phyloP scores from a whole-genome alignment of 2,888 invertebrate species.

The Gandaritis pyraliata region DNA sequence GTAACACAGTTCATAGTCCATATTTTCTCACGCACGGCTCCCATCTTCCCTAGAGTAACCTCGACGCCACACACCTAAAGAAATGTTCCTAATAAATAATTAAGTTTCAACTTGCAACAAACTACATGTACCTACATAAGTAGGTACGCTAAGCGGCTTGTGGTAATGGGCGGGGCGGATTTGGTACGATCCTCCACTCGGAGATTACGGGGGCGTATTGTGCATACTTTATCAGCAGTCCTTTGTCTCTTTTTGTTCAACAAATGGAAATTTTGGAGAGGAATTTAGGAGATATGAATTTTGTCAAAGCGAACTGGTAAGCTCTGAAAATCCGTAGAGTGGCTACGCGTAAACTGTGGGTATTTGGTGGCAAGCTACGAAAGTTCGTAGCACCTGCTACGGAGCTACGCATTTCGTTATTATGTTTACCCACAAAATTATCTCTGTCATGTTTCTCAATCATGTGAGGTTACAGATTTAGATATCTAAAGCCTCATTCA shows the following conservation, averaged over 20 bases:
- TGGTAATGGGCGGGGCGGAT: slow-evolving; percentile 69
- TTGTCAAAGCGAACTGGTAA: slow-evolving; percentile 7
- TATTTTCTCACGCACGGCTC: background rate
- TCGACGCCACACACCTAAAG: background rate
- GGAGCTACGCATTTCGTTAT: background rate
- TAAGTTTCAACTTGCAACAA: slow-evolving; percentile 20
- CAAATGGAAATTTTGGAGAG: slow-evolving; percentile 30
- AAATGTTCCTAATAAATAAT: background rate
- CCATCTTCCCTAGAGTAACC: background rate
- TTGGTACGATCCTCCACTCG: slow-evolving; percentile 67
- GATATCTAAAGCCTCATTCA: too few species aligned
- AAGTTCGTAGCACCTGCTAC: slow-evolving; percentile 11
- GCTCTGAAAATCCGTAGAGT: slow-evolving; percentile 12
- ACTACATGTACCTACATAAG: slow-evolving; percentile 35
- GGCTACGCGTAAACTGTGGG: slow-evolving; percentile 5
- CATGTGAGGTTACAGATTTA: too few species aligned
- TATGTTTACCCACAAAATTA: too few species aligned
- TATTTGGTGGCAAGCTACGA: background rate
- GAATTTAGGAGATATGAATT: slow-evolving; percentile 28
- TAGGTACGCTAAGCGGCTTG: slow-evolving; percentile 62
- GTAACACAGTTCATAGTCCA: too few species aligned
- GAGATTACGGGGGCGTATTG: slow-evolving; percentile 72
- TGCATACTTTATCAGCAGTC: slow-evolving; percentile 74
- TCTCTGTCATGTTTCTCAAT: too few species aligned
- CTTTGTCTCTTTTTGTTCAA: slow-evolving; percentile 56